Base-by-base conservation (phyloP, 1,140 invertebrate species). In the Cotesia glomerata region DNA sequence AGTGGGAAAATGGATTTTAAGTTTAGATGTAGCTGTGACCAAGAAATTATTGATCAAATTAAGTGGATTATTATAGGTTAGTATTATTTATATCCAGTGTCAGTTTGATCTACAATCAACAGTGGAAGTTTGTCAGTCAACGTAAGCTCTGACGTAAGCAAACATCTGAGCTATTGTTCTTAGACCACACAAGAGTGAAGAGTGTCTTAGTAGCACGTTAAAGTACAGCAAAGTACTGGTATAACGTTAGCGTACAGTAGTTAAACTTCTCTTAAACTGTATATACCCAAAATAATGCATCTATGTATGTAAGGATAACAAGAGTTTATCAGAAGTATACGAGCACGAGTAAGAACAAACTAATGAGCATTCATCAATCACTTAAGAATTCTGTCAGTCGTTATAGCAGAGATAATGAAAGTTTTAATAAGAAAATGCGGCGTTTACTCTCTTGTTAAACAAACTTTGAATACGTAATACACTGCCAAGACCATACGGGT, bases 331-430 rank as follows among this genome's bases (percentile, higher is more conserved):
- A 45, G 39, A 45, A 45, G 39, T 45, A 45, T 9, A 45, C 39
- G 39, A 11, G 39, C 11, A 45, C 39, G 45, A 64, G 49, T 39
- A 14, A 14, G 9, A 18, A 34, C 51, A 34, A 54, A 68, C 65
- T 68, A 51, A 68, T 54, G 65, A 69, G 54, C 67, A 69, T 69
- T 69, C 67, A 69, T 69, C 67, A 69, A 69, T 69, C 67, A 69
- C 56, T 18, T 18, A 26, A 16, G 14, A 18, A 58, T 18, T 58
- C 56, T 58, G 18, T 58, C 8, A 18, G 18, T 45, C 39, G 39
- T 45, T 26, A 11, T 58, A 58, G 56, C 16, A 9, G 16, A 58
- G 14, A 26, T 68, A 56, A 69, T 69, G 52, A 69, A 69, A 36
- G 9, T 39, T 36, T 62, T 7, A 62, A 39, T 56, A 56, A 18